Conservation (phyloP, 2,888 invertebrate species). For the Ethmia dodecea region DNA sequence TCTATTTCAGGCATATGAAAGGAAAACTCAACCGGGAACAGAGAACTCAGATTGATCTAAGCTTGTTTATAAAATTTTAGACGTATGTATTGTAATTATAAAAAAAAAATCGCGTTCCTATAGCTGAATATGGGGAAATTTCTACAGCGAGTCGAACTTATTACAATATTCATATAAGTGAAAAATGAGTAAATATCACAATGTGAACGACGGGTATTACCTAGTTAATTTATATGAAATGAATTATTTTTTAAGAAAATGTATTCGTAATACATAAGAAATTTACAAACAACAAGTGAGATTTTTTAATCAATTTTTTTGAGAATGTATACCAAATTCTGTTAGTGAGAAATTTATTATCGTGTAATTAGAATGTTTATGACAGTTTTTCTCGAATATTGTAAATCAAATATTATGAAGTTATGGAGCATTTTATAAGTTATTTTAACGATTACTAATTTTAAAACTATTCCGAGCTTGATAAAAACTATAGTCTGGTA, state of each 20-base stretch:
- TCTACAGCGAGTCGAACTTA: too few species aligned
- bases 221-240: slow-evolving; percentile 30
- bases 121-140: too few species aligned
- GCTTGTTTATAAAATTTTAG: too few species aligned
- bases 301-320: slow-evolving; percentile 24
- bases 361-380: slow-evolving; percentile 8
- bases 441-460: slow-evolving; percentile 20
- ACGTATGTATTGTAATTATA: too few species aligned
- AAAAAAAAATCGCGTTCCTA: too few species aligned
- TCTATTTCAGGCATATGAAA: background rate
- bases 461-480: slow-evolving; percentile 31
- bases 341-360: slow-evolving; percentile 9
- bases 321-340: slow-evolving; percentile 23
- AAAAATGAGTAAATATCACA: slow-evolving; percentile 28
- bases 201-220: slow-evolving; percentile 18
- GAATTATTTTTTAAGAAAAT: slow-evolving; percentile 38
- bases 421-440: slow-evolving; percentile 5
- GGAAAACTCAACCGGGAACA: background rate
- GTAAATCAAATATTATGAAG: slow-evolving; percentile 4
- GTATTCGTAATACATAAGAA: background rate
- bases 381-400: slow-evolving; percentile 18
- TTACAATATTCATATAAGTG: too few species aligned
- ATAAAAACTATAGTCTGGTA: slow-evolving; percentile 20
- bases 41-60: background rate
- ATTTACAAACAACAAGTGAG: slow-evolving; percentile 46